These are phyloP conservation scores for Steinernema khuongi DNA, from an alignment of 1,140 invertebrate genomes.

Conservation along the genomic window DNA sequence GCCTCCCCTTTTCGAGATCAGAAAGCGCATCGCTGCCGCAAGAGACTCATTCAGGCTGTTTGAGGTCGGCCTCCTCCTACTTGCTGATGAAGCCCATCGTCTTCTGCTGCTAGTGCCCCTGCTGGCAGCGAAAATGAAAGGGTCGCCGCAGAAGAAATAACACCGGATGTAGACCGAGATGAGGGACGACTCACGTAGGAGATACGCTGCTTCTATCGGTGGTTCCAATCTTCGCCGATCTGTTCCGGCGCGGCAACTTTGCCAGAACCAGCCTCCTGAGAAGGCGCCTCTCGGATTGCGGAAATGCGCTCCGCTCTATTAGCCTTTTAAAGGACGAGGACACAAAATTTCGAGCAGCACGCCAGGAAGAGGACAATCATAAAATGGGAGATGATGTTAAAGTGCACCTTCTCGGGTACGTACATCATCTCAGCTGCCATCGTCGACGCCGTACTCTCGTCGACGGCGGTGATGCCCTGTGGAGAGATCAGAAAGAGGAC, in stretches of 20 bases:
- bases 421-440: no score
- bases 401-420: neutral
- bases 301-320: no score
- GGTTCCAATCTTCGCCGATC: neutral
- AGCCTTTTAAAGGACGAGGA: no score
- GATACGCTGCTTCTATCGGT: neutral
- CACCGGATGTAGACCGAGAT: neutral
- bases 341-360: neutral
- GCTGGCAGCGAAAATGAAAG: neutral
- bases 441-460: no score
- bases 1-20: no score
- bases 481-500: neutral
- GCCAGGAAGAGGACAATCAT: neutral
- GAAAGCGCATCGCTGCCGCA: no score
- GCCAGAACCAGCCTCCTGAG: neutral
- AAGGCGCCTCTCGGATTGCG: neutral
- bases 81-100: neutral
- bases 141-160: neutral
- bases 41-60: no score
- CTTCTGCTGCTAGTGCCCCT: no score
- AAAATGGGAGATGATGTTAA: no score
- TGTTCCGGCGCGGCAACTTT: neutral
- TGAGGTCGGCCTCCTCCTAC: neutral
- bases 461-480: no score
- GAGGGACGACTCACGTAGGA: neutral